Evolutionary conservation across 1,140 invertebrate species (phyloP), one percentile per base, ranked within the genome.

Genomic region (Drosophila parabipectinata): DNA sequence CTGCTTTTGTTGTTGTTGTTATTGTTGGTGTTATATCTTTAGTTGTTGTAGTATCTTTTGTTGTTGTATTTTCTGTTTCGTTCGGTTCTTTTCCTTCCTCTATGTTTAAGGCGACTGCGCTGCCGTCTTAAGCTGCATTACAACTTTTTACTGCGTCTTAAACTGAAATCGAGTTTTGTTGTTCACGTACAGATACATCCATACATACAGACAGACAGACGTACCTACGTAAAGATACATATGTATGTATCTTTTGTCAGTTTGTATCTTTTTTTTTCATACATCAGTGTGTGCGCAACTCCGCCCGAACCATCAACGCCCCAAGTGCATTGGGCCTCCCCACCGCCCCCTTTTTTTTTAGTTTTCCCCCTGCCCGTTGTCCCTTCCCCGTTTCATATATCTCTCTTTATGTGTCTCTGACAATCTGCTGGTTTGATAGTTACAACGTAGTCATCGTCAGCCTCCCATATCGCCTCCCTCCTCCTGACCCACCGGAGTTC

Each of bases 81-180:
- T 87, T 85, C 80, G 60, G 82, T 88, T 87, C 72, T 81, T 88
- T 89, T 88, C 79, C 83, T 88, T 88, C 83, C 83, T 88, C 83
- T 88, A 77, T 83, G 79, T 77, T 89, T 88, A 89, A 83, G 59
- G 74, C 75, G 79, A 67, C 79, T 88, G 83, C 79, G 83, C 79
- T 77, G 75, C 83, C 75, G 79, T 82, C 79, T 88, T 83, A 88
- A 88, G 83, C 83, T 88, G 83, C 83, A 88, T 88, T 88, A 88
- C 83, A 77, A 88, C 83, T 88, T 88, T 88, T 88, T 88, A 88
- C 83, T 88, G 83, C 83, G 83, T 88, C 83, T 88, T 88, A 88
- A 69, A 88, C 83, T 88, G 83, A 88, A 88, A 88, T 88, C 83
- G 83, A 88, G 83, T 88, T 88, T 88, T 79, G 60, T 84, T 83